phyloP scores from a whole-genome alignment of 2,888 invertebrate species.

The Meghimatium bilineatum region DNA sequence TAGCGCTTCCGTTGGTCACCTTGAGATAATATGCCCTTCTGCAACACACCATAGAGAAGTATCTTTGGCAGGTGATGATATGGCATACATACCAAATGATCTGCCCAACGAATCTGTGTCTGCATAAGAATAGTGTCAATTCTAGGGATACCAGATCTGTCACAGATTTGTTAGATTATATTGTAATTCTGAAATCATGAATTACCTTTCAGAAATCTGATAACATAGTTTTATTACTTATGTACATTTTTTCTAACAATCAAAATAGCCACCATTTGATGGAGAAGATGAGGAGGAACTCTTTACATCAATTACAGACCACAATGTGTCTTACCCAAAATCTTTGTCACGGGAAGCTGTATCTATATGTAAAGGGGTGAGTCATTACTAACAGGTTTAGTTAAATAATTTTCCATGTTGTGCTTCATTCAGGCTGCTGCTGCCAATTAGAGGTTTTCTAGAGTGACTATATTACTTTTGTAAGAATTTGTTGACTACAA shows the following conservation, averaged over 20 bases:
- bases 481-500: too few species aligned
- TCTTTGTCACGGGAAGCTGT: conserved; percentile 91
- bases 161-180: too few species aligned
- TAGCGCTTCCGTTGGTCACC: too few species aligned
- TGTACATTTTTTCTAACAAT: not conserved
- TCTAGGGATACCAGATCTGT: too few species aligned
- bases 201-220: too few species aligned
- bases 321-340: conserved; percentile 99
- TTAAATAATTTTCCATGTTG: not conserved
- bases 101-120: too few species aligned
- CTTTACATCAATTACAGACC: conserved; percentile 98
- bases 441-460: not conserved
- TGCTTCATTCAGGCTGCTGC: not conserved
- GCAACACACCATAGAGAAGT: too few species aligned
- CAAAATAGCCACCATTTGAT: conserved; percentile 95
- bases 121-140: too few species aligned
- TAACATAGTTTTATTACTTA: not conserved
- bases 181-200: too few species aligned
- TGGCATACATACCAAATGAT: too few species aligned
- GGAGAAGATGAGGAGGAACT: conserved; percentile 99
- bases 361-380: conserved; percentile 95
- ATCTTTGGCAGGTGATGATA: too few species aligned
- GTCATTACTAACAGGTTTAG: conserved; percentile 59
- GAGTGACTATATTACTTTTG: not conserved
- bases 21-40: too few species aligned